phyloP scores from a whole-genome alignment of 2,797 vertebrate species.

The Nothura maculosa region DNA sequence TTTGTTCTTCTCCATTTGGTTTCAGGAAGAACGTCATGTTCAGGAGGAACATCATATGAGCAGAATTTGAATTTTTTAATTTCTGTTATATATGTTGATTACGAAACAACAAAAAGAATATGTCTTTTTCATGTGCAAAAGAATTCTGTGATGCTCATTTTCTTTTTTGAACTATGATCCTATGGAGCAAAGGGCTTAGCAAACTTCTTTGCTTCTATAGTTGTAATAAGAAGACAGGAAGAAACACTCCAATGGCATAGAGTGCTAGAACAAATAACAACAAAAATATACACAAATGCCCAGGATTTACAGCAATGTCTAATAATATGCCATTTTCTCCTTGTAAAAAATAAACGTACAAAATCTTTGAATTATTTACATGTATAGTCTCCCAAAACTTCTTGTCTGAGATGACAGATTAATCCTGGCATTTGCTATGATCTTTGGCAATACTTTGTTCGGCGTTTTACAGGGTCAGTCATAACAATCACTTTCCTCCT shows the following conservation, averaged over 20 bases:
- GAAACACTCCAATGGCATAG: background rate
- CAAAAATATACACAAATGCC: background rate
- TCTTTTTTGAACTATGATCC: background rate
- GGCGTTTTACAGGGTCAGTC: background rate
- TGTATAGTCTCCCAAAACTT: background rate
- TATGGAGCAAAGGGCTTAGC: background rate
- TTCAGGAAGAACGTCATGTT: background rate
- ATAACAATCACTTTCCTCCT: background rate
- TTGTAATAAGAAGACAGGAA: background rate
- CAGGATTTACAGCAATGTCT: background rate
- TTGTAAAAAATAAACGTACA: background rate
- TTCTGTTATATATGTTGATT: background rate
- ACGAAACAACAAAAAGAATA: background rate
- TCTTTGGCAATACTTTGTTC: background rate
- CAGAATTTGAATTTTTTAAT: background rate
- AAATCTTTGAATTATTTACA: background rate
- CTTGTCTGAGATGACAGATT: background rate
- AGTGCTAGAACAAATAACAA: background rate
- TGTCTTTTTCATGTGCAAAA: background rate
- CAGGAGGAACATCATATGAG: rapidly evolving
- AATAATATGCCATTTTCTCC: background rate
- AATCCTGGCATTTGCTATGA: background rate
- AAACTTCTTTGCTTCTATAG: background rate
- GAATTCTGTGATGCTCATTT: background rate
- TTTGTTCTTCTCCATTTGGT: background rate